Evolutionary conservation across 2,797 vertebrate genomes (phyloP).

Genomic region (Paratrypauchen microcephalus): DNA sequence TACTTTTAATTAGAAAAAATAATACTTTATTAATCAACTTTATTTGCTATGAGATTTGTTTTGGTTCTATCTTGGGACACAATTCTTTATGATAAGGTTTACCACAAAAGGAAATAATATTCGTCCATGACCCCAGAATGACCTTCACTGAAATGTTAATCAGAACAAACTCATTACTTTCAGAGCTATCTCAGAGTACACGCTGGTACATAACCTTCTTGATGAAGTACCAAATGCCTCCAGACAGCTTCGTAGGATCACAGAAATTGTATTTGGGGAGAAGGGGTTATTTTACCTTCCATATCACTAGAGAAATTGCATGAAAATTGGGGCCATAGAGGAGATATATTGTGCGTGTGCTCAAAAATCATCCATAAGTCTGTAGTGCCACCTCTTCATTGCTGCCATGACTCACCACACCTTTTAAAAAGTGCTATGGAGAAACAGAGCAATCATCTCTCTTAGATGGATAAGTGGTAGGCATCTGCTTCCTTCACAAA

Average conservation of each 20-base stretch:
- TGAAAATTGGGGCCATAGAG: constrained; percentile 11
- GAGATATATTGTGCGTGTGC: background rate
- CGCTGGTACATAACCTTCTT: background rate
- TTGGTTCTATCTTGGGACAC: background rate
- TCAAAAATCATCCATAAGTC: constrained; percentile 6
- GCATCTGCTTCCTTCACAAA: constrained; percentile 14
- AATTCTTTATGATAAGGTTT: background rate
- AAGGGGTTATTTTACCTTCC: constrained; percentile 7
- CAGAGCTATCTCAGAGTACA: background rate
- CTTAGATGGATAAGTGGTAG: constrained; percentile 13
- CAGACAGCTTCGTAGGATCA: background rate
- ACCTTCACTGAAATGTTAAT: constrained; percentile 4
- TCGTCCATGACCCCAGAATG: background rate
- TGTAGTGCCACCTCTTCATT: constrained; percentile 14
- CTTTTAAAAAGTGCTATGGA: constrained; percentile 13
- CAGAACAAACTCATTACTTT: background rate
- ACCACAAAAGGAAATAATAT: background rate
- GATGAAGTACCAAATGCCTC: background rate
- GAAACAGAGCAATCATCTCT: constrained; percentile 9
- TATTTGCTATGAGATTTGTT: background rate
- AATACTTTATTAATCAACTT: no score
- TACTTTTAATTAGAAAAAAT: no score
- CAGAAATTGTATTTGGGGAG: background rate
- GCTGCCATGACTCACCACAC: constrained; percentile 11
- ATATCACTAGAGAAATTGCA: background rate